Base-by-base conservation (phyloP, 2,113 vertebrate genomes). In the Pseudorasbora parva region DNA sequence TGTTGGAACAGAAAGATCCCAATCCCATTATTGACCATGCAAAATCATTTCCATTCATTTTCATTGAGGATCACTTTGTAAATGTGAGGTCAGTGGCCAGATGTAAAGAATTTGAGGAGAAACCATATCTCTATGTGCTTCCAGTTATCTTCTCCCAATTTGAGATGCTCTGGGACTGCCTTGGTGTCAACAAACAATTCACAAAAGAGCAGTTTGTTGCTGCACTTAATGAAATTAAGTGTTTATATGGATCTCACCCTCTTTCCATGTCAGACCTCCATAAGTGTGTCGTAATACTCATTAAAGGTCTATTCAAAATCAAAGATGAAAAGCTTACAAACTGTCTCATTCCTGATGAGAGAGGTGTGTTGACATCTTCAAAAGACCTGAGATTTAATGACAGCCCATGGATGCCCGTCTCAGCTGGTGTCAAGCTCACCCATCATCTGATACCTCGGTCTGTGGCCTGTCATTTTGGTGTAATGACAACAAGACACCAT, bases 41-140 rank as follows among this genome's bases (percentile, higher is more conserved):
- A 79, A 85, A 91, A 27, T 92, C 90, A 57, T 91, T 93, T 27
- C 93, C 93, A n/a, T 96, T 96, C 69, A 80, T 96, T 69, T 91
- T 96, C 14, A 85, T 94, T 51, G 92, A 90, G n/a, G 83, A 89
- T 6, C 37, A 0, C 43, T 96, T 96, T 91, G 91, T 94, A 17
- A 87, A 93, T 8, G 88, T 94, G 56, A 87, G 1, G 0, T 64
- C 84, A 81, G 93, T 97, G 12, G 95, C 95, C 30, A 57, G 90
- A 66, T 81, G 41, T 11, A 76, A 86, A 49, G 85, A 88, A 2
- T 95, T 96, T 91, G 89, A 96, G 78, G 92, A 90, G 68, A 91
- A 66, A 77, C 95, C 96, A 0, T 95, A 96, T 74, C 94, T 96
- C 30, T 90, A 94, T 84, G 83, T 92, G 15, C 93, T 97, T 86